Conservation (phyloP, 2,888 invertebrate species). For the Plagiodera versicolora region DNA sequence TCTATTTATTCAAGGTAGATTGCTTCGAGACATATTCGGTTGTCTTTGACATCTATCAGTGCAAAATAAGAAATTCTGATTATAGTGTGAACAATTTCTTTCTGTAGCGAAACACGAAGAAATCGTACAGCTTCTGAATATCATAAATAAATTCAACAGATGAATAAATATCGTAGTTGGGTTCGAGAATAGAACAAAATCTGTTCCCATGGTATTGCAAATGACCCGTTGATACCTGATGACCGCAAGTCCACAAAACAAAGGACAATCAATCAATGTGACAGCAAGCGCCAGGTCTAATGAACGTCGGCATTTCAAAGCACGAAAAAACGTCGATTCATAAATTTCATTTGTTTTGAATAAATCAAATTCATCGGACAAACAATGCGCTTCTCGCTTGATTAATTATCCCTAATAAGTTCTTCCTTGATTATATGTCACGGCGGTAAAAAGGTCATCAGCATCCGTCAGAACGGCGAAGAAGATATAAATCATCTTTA, state of each 20-base stretch:
- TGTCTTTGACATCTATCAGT: no score
- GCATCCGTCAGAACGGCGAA: neutral
- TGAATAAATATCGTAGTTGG: no score
- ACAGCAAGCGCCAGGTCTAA: slow-evolving; percentile 44
- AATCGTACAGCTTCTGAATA: no score
- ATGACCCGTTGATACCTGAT: slow-evolving; percentile 15
- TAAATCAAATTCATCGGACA: slow-evolving; percentile 47
- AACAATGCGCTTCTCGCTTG: slow-evolving; percentile 44
- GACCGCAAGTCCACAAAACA: slow-evolving; percentile 38
- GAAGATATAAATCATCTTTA: neutral
- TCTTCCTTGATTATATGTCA: slow-evolving; percentile 15
- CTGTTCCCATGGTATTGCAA: slow-evolving; percentile 1
- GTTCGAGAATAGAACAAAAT: no score
- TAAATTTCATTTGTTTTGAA: slow-evolving; percentile 50
- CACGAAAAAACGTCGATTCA: slow-evolving; percentile 45
- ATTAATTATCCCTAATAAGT: slow-evolving; percentile 45
- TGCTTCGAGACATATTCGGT: no score
- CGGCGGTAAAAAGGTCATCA: slow-evolving; percentile 6
- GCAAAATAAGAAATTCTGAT: no score
- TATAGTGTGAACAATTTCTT: no score
- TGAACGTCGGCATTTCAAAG: slow-evolving; percentile 45
- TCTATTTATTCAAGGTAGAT: no score
- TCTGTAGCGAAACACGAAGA: no score
- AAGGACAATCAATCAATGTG: slow-evolving; percentile 45
- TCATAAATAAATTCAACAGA: no score